These are phyloP conservation scores for Hemiprocne comata DNA, from an alignment of 2,113 vertebrate species.

Conservation along the genomic window DNA sequence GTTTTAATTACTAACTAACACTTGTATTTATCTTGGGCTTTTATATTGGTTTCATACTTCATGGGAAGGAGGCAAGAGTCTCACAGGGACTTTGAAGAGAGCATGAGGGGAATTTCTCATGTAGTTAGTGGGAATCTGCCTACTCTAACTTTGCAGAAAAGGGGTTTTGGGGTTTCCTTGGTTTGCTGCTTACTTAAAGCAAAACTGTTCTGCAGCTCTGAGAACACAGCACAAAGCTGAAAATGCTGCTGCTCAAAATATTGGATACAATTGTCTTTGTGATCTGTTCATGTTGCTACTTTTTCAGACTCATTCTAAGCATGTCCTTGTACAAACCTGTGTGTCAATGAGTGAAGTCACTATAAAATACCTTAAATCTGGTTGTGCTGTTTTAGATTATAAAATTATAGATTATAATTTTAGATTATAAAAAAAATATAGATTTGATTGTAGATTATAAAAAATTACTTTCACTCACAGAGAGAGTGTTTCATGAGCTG, in stretches of 20 bases:
- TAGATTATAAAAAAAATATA: too few species aligned
- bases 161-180: background rate
- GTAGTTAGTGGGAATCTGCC: background rate
- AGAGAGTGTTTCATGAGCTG: background rate
- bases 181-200: background rate
- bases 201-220: background rate
- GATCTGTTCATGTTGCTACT: background rate
- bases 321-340: background rate
- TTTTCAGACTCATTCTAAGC: background rate
- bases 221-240: background rate
- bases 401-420: too few species aligned
- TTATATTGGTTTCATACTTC: background rate
- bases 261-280: fast-evolving
- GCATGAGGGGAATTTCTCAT: fast-evolving
- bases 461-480: too few species aligned
- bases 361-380: background rate
- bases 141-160: background rate
- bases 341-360: background rate
- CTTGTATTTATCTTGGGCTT: background rate
- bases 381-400: background rate
- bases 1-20: background rate
- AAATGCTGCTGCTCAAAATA: background rate
- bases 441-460: background rate
- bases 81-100: background rate
- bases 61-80: background rate